Percentiles rank a stretch among this genome's conserved stretches.
Conservation (phyloP, 1,140 invertebrate genomes). For the Cylas formicarius region DNA sequence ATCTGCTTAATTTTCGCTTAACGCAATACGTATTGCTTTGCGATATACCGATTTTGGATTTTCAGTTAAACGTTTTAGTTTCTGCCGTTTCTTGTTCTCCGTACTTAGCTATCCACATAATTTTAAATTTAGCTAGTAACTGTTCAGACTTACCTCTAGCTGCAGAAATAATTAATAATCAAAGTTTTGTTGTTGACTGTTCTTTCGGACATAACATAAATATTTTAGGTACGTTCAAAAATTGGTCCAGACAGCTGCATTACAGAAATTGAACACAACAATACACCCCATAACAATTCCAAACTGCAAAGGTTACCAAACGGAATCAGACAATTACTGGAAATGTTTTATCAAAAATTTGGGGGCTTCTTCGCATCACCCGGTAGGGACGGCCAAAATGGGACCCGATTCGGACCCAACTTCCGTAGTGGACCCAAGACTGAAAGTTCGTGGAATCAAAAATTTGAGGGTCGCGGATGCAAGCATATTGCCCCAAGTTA, state of each 20-base stretch:
- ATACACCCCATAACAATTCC: constrained; percentile 27
- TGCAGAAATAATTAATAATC: too few species aligned
- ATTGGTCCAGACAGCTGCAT: background rate
- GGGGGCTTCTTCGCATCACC: constrained; percentile 56
- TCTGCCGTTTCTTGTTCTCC: too few species aligned
- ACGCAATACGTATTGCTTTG: too few species aligned
- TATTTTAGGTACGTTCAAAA: background rate
- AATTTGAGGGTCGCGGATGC: constrained; percentile 64
- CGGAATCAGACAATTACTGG: constrained; percentile 61
- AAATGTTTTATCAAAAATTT: constrained; percentile 55
- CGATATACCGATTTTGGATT: too few species aligned
- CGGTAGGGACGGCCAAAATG: constrained; percentile 55
- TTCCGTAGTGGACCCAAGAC: constrained; percentile 51
- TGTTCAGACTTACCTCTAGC: too few species aligned
- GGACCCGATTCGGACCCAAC: constrained; percentile 44
- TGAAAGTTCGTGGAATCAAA: constrained; percentile 43
- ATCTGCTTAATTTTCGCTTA: too few species aligned
- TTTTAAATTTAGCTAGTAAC: too few species aligned
- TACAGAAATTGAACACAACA: background rate
- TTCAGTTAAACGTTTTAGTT: too few species aligned
- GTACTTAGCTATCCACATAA: too few species aligned
- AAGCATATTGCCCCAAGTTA: constrained; percentile 66
- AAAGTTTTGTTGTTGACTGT: too few species aligned
- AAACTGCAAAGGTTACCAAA: constrained; percentile 54
- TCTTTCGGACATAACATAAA: too few species aligned